These are phyloP conservation scores for Cladorhizidae sp. DNA, from an alignment of 37 sponge, comb jelly and placozoan genomes.

Conservation along the genomic window DNA sequence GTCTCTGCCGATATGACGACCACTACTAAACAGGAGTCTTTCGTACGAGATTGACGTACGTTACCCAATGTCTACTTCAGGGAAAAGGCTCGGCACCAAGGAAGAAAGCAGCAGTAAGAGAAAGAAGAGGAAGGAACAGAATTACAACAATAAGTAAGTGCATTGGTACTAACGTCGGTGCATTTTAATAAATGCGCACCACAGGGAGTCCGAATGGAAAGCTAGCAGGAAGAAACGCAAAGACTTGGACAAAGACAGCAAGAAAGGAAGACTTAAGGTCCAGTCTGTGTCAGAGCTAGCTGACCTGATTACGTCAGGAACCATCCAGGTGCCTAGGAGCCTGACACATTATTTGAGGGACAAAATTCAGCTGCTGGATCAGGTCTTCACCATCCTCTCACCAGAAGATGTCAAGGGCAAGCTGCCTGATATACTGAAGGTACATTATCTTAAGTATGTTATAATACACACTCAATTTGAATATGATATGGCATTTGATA, in stretches of 20 bases:
- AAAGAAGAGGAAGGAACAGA: background rate
- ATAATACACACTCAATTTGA: no score
- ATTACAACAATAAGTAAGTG: background rate
- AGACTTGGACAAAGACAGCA: background rate
- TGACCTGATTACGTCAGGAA: slow-evolving; percentile 49
- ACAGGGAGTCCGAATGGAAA: background rate
- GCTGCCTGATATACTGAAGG: slow-evolving; percentile 81
- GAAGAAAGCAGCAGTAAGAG: background rate
- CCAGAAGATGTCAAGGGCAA: slow-evolving; percentile 54
- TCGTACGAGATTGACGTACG: background rate
- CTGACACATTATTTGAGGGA: slow-evolving; percentile 47
- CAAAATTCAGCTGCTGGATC: slow-evolving; percentile 47
- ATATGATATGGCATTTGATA: no score
- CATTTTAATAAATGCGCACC: background rate
- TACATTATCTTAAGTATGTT: no score
- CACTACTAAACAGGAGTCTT: no score
- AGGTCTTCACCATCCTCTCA: slow-evolving; percentile 70
- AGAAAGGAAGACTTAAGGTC: background rate
- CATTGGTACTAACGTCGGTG: background rate
- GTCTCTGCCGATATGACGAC: no score
- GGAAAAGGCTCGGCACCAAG: background rate
- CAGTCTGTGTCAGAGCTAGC: slow-evolving; percentile 44
- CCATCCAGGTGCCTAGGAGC: slow-evolving; percentile 38
- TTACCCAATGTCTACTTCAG: background rate
- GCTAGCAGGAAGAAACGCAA: slow-evolving; percentile 3